phyloP scores from a whole-genome alignment of 1,140 invertebrate species.

The Scaptomyza montana region DNA sequence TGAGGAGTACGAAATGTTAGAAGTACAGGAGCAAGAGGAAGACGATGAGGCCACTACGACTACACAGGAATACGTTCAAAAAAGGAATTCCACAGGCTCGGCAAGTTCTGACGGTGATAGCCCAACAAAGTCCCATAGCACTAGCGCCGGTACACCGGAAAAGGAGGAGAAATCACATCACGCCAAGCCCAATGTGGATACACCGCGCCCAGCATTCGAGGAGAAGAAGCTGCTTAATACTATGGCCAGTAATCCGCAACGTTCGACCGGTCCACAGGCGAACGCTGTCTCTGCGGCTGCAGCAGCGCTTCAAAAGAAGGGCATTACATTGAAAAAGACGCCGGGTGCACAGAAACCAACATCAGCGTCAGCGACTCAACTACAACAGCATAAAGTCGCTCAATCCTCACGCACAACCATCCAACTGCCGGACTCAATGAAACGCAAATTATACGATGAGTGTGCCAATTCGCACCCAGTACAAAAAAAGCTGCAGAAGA shows the following conservation, averaged over 20 bases:
- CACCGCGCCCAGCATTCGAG: conserved; percentile 65
- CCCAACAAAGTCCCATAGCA: conserved; percentile 70
- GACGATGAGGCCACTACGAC: conserved; percentile 52
- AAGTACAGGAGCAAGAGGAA: conserved; percentile 76
- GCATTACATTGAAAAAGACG: conserved; percentile 76
- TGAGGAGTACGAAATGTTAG: conserved; percentile 79
- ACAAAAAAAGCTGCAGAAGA: conserved; percentile 51
- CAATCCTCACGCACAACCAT: conserved; percentile 61
- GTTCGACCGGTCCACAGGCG: conserved; percentile 30
- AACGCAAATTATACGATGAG: conserved; percentile 75
- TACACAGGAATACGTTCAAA: conserved; percentile 38
- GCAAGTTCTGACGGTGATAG: conserved; percentile 75
- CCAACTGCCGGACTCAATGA: conserved; percentile 73
- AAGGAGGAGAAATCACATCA: conserved; percentile 67
- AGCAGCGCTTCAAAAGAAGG: conserved; percentile 78
- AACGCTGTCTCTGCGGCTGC: conserved; percentile 54
- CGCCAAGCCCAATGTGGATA: conserved; percentile 54
- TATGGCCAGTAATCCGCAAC: conserved; percentile 60
- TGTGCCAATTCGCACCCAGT: conserved; percentile 19
- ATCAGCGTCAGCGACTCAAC: not conserved
- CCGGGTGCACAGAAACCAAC: conserved; percentile 35
- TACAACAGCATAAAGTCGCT: conserved; percentile 18
- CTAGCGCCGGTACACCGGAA: conserved; percentile 63
- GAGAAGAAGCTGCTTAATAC: conserved; percentile 77
- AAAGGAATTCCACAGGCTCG: conserved; percentile 57